Evolutionary conservation across 2,113 vertebrate species (phyloP), one percentile per base, ranked within the genome.

Genomic region (Peromyscus polionotus): DNA sequence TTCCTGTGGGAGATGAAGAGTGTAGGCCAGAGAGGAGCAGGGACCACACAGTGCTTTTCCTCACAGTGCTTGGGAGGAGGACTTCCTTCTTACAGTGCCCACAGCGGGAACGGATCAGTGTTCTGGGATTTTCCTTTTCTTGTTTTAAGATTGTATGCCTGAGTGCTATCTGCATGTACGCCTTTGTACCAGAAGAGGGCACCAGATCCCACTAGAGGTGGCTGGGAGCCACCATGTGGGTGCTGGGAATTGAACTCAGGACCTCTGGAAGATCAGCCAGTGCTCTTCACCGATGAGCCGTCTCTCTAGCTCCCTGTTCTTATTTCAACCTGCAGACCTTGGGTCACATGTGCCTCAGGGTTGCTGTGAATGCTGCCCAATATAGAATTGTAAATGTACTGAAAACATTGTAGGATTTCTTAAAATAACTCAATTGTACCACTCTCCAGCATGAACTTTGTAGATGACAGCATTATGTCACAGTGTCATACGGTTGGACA

Each of bases 11-110:
- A 63, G 3, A 12, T 4, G 2, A 11, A 45, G 57, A 89, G 19
- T 33, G 0, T 59, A 45, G 51, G 45, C 4, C 51, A 68, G 72
- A 68, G 54, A n/a, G 63, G 61, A 42, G n/a, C 16, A 61, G 77
- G 63, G n/a, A 4, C 20, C 72, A 26, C 12, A 17, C 36, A 57
- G 42, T 88, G 51, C 57, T 16, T 75, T 51, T 87, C 57, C 36
- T 13, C 6, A 2, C 1, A 24, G 63, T 39, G 8, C 20, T 17
- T 7, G 3, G 2, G 20, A 36, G n/a, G 24, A 19, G 7, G 16
- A 39, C 10, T 79, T 5, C 65, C 79, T 3, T 39, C 31, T 31
- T 59, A 12, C 7, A 0, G 19, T 13, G 9, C 12, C 19, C n/a
- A 61, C 12, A 33, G 24, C 1, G 20, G 17, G 28, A 33, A 39